phyloP scores from a whole-genome alignment of 2,113 vertebrate genomes.

The Pan paniscus region DNA sequence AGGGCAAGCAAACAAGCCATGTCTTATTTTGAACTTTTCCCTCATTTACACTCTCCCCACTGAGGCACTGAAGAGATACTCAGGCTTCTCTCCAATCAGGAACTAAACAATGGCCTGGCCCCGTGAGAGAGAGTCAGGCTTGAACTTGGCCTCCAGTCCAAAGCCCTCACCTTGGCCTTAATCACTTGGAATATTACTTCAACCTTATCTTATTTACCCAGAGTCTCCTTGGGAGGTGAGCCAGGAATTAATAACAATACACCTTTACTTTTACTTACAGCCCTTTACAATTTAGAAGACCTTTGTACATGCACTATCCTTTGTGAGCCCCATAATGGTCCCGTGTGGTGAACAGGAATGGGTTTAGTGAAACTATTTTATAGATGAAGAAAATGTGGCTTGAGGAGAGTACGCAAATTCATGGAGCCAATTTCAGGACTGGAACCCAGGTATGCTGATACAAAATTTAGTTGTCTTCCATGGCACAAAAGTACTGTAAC shows the following conservation, averaged over 20 bases:
- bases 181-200: slow-evolving; percentile 56
- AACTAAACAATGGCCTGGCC: slow-evolving; percentile 50
- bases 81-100: slow-evolving; percentile 10
- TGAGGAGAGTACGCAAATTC: not conserved
- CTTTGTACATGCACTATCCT: not conserved
- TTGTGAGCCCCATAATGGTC: not conserved
- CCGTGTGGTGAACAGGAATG: not conserved
- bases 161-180: slow-evolving; percentile 47
- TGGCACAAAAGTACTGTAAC: not conserved
- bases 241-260: slow-evolving; percentile 45
- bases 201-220: slow-evolving; percentile 55
- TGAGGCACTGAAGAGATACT: slow-evolving; percentile 41
- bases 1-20: not conserved
- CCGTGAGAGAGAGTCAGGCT: slow-evolving; percentile 22
- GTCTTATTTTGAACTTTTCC: slow-evolving; percentile 47
- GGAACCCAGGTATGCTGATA: not conserved
- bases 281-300: slow-evolving; percentile 10
- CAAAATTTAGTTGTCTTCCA: slow-evolving; percentile 10
- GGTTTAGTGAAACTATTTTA: not conserved
- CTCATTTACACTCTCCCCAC: slow-evolving; percentile 3
- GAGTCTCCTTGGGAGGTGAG: slow-evolving; percentile 18
- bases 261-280: slow-evolving; percentile 49
- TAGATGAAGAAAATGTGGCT: slow-evolving; percentile 21
- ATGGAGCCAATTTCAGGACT: not conserved
- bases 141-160: slow-evolving; percentile 49